Evolutionary conservation across 2,888 invertebrate species (phyloP).

Genomic region (Candidula unifasciata): DNA sequence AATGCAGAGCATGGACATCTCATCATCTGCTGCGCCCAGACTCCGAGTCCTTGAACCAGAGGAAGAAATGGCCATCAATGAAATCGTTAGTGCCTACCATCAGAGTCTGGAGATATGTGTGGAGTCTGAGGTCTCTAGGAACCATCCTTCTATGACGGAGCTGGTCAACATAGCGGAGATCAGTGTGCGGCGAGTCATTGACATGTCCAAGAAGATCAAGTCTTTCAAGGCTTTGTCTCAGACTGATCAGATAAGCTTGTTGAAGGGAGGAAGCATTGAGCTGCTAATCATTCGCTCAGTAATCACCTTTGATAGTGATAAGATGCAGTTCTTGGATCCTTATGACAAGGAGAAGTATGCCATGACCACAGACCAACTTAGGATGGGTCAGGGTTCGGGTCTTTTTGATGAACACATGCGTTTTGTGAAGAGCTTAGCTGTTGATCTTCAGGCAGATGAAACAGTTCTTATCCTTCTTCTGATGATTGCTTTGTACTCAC

Average conservation of each 20-base stretch:
- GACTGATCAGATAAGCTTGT: constrained; percentile 91
- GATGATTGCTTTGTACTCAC: constrained; percentile 93
- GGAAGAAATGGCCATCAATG: constrained; percentile 73
- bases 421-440: constrained; percentile 82
- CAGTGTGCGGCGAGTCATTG: constrained; percentile 85
- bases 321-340: constrained; percentile 89
- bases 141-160: constrained; percentile 72
- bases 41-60: constrained; percentile 68
- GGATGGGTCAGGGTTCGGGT: constrained; percentile 83
- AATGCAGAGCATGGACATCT: constrained; percentile 69
- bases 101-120: constrained; percentile 75
- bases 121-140: constrained; percentile 70
- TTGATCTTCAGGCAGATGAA: constrained; percentile 90
- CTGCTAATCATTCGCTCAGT: constrained; percentile 96
- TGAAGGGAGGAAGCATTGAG: constrained; percentile 97
- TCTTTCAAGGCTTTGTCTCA: constrained; percentile 96
- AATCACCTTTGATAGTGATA: constrained; percentile 93
- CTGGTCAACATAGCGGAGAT: constrained; percentile 78
- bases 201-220: constrained; percentile 81
- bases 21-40: constrained; percentile 60
- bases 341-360: constrained; percentile 80
- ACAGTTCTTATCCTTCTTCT: constrained; percentile 93
- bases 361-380: constrained; percentile 92
- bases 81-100: constrained; percentile 74
- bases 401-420: constrained; percentile 78